Base-by-base conservation (phyloP, 2,888 invertebrate genomes). In the Heterodera filipjevi region DNA sequence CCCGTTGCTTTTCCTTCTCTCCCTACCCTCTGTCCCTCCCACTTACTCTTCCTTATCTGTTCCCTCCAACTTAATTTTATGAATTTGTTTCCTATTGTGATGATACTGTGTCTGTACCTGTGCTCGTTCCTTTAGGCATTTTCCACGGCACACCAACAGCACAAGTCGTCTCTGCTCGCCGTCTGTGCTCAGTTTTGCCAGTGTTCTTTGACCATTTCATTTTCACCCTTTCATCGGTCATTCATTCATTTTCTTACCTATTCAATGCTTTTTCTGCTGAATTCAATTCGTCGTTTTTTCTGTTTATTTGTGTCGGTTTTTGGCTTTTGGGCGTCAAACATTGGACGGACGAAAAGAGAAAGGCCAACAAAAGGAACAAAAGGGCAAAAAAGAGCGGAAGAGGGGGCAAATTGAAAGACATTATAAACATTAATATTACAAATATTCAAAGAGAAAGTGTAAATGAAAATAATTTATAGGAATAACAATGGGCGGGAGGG, bases 91-190 rank as follows among this genome's bases (percentile, higher is more conserved):
- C 12, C 12, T 44, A 12, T 44, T 44, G 5, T 44, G 12, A 10
- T 44, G 8, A 10, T 6, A n/a, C 74, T 16, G n/a, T 19, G 49
- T 49, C 19, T 49, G 49, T 68, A 82, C 82, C 76, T 80, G 68
- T 27, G 76, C 64, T 35, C 82, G n/a, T 33, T 83, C 66, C 22
- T 74, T 76, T 27, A 81, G 44, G 46, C 82, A 82, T 59, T 79
- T 77, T 39, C 44, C 66, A 39, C 77, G 72, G 71, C 83, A 83
- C 33, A 84, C 66, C 70, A 83, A 39, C 32, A 82, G 71, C 6
- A 83, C 71, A 19, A 84, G 49, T 14, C 84, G 77, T 10, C 81
- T 81, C 27, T 78, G 64, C 30, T 79, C 79, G 10, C 72, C 77
- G 33, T 81, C 77, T 27, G 70, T 70, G 22, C 66, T 66, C n/a